Evolutionary conservation across 1,140 invertebrate genomes (phyloP), one percentile per base, ranked within the genome.

Genomic region (Eubasilissa regina): DNA sequence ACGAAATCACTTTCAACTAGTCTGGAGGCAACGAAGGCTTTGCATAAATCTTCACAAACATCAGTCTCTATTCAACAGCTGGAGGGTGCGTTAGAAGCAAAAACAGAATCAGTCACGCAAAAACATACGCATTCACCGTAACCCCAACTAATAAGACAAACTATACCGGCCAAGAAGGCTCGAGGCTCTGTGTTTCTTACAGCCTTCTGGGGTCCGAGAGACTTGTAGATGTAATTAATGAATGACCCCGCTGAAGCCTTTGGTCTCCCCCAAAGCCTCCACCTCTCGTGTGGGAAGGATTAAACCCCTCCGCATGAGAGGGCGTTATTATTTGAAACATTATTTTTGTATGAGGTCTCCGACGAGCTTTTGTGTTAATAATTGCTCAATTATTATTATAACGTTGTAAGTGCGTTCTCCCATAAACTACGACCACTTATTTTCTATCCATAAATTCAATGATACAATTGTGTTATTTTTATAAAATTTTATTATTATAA

Each of bases 71-170:
- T 80, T 80, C 51, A 80, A 56, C 58, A 76, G 58, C 58, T 76
- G 25, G 43, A 43, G 70, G 79, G 79, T 64, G 21, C 68, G 48
- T 72, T 70, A 68, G 44, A 11, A 60, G 79, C 79, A 80, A 80
- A 80, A 80, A 80, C 79, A 64, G 79, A 80, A 58, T 80, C 79
- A 80, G 75, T 80, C 75, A 77, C 68, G 79, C 79, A 80, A 80
- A 80, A 80, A 80, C 79, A 80, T 77, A 77, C 66, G 75, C 79
- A 80, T 80, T 80, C 79, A 76, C 25, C 48, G 43, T 73, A 51
- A 55, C 64, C 74, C 79, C 35, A 56, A 55, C 70, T 73, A 55
- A 56, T 77, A 80, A 80, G 79, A 80, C 79, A 77, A 80, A 80
- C 79, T 80, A 77, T 73, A 76, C 55, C 43, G 62, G 35, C 73